Percentiles rank a stretch among this genome's conserved stretches.
Conservation (phyloP, 2,113 vertebrate species). For the Sinocyclocheilus rhinocerous region DNA sequence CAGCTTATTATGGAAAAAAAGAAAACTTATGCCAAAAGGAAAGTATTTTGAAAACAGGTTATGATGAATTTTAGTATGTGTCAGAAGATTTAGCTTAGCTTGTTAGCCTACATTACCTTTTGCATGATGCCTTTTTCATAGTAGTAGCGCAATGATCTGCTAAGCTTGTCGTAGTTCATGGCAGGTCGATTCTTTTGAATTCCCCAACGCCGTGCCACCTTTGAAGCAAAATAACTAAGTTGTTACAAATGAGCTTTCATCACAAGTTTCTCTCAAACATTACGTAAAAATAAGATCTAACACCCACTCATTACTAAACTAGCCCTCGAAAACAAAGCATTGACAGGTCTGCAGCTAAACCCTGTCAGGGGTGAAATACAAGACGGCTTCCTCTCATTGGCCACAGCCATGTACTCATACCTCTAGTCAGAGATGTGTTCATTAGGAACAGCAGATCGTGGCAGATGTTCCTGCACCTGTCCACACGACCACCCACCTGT, state of each 20-base stretch:
- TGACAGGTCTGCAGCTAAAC: neutral
- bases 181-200: conserved; percentile 82
- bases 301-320: neutral
- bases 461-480: conserved; percentile 82
- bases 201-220: conserved; percentile 98
- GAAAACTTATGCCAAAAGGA: neutral
- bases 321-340: conserved; percentile 49
- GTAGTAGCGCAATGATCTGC: conserved; percentile 97
- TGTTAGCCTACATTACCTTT: conserved; percentile 79
- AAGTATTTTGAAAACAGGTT: neutral
- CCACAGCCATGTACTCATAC: conserved; percentile 60
- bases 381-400: conserved; percentile 49
- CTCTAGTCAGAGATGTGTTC: conserved; percentile 67
- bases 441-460: conserved; percentile 72
- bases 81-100: too few species aligned
- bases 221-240: conserved; percentile 41
- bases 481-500: conserved; percentile 70
- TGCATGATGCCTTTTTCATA: conserved; percentile 99
- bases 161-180: conserved; percentile 99
- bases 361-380: too few species aligned
- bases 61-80: too few species aligned
- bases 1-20: too few species aligned
- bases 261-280: neutral
- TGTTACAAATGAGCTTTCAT: neutral
- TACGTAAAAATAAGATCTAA: neutral